Evolutionary conservation across 2,113 vertebrate species (phyloP).

Genomic region (Dolichallabes microphthalmus): DNA sequence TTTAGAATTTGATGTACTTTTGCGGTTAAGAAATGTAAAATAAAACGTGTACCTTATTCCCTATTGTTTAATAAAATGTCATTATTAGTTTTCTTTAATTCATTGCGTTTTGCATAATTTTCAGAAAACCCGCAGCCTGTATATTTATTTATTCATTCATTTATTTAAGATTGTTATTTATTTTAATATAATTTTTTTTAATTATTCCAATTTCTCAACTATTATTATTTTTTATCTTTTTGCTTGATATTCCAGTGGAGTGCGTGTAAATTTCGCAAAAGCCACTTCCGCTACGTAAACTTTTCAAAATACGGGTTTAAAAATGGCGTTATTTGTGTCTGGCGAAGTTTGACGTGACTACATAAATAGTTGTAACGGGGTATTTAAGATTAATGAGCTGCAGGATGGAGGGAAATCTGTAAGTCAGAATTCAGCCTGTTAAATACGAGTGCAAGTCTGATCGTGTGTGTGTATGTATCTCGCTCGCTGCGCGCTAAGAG

Average conservation of each 20-base stretch:
- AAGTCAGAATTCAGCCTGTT: background rate
- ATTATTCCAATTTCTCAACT: no score
- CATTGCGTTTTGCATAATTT: no score
- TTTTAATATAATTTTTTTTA: background rate
- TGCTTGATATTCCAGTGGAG: background rate
- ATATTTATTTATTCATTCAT: no score
- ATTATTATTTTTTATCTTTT: background rate
- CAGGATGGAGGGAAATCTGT: background rate
- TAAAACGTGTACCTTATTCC: no score
- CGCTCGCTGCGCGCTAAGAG: background rate
- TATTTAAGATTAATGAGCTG: background rate
- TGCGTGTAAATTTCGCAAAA: background rate
- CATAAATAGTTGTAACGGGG: background rate
- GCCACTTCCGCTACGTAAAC: background rate
- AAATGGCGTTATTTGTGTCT: background rate
- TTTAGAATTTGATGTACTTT: no score
- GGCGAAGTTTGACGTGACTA: constrained; percentile 27
- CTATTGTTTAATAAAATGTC: no score
- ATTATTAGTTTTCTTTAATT: no score
- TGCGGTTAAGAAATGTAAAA: no score
- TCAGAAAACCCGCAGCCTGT: no score
- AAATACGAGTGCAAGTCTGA: background rate
- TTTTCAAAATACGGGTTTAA: constrained; percentile 32
- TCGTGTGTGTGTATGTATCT: background rate
- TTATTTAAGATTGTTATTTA: background rate